Conservation (phyloP, 2,113 vertebrate genomes). For the Microcebus lehilahytsara region DNA sequence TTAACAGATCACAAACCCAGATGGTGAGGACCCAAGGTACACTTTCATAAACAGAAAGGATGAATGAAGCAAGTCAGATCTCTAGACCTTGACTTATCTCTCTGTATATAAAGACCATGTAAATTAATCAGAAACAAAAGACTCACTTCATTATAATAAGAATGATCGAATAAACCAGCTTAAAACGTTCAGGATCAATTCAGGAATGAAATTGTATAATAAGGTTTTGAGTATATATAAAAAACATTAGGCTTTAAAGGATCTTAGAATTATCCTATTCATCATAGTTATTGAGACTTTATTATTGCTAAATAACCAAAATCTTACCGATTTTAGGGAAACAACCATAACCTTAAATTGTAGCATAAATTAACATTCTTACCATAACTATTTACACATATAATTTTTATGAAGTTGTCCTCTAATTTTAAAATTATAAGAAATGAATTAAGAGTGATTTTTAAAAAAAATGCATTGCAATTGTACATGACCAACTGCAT, state of each 20-base stretch:
- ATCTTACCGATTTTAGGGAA: background rate
- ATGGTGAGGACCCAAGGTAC: background rate
- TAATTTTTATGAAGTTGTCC: background rate
- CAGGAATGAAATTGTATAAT: background rate
- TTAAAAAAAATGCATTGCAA: background rate
- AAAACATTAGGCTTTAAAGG: background rate
- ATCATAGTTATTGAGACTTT: background rate
- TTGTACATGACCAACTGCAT: background rate
- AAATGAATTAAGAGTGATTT: background rate
- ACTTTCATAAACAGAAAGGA: background rate
- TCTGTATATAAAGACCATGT: background rate
- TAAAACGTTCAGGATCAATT: background rate
- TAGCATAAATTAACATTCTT: background rate
- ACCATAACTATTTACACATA: background rate
- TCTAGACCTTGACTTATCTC: background rate
- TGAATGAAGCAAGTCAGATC: background rate
- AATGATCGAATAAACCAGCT: background rate
- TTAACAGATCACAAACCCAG: background rate
- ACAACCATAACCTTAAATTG: background rate
- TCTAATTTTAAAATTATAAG: background rate
- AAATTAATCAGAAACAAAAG: background rate
- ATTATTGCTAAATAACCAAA: background rate
- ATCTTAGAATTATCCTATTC: background rate
- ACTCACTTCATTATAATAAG: background rate
- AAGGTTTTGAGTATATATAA: background rate